Evolutionary conservation across 2,113 vertebrate genomes (phyloP), one percentile per base, ranked within the genome.

Genomic region (Xerus inauris): DNA sequence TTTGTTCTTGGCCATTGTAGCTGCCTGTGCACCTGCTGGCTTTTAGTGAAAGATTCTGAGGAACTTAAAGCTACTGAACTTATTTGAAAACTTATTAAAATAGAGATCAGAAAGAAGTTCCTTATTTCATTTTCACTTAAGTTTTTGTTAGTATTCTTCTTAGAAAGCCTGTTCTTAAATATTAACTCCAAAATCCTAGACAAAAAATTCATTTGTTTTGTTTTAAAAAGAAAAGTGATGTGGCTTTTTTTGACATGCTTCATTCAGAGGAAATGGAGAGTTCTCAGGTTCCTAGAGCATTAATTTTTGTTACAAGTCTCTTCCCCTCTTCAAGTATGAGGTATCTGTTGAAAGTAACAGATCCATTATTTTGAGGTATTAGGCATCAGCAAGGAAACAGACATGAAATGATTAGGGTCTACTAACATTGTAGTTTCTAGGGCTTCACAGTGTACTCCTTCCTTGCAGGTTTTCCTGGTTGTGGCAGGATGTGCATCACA

Each of bases 81-180:
- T 73, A 49, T 5, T 42, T 89, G 69, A 89, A 92, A 83, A 28
- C 45, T 75, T 42, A 38, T 72, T 90, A 75, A 84, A 67, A 73
- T 85, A 77, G 7, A 62, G 40, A 71, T 92, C 13, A 89, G 94
- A 75, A 82, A 80, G 40, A 54, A 65, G 42, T 47, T 81, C 11
- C 88, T 0, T 81, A 20, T 76, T 93, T 91, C 51, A 57, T 90
- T 81, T 45, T 92, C 47, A 89, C 65, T 47, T 19, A 38, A 79
- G 57, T 81, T n/a, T 10, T 47, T 47, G 62, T 73, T 76, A 89
- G 51, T 67, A 16, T 71, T 64, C 38, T 87, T 92, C 88, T 92
- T 80, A 89, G 69, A 92, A 95, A 92, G 13, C n/a, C 9, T 49
- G 2, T 91, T 91, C 72, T 91, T 91, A 54, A 89, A 88, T 40